These are phyloP conservation scores for Papilio aristodemus DNA, from an alignment of 1,140 invertebrate species.

Conservation along the genomic window DNA sequence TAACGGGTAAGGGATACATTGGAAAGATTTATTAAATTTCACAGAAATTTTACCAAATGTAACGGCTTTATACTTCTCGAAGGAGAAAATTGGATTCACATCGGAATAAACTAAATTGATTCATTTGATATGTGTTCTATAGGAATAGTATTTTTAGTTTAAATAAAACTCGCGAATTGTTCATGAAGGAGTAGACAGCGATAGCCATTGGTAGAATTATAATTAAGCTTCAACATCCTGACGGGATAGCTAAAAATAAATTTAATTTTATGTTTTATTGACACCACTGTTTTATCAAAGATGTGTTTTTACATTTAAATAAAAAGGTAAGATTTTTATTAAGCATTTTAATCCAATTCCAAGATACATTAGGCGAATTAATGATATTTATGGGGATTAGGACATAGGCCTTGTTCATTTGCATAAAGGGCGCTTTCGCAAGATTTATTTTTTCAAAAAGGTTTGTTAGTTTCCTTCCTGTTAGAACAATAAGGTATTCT, in stretches of 20 bases:
- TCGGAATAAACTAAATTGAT: conserved; percentile 12
- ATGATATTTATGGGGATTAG: conserved; percentile 3
- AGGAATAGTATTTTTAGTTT: background rate
- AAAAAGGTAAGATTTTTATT: background rate
- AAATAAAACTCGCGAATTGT: background rate
- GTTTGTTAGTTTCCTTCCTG: background rate
- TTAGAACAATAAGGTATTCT: no score
- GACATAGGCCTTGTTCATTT: conserved; percentile 18
- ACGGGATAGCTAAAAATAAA: no score
- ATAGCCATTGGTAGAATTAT: background rate
- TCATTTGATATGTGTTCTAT: conserved; percentile 9
- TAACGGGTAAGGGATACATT: conserved; percentile 32
- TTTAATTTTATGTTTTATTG: background rate
- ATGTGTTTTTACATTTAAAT: background rate
- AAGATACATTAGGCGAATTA: background rate
- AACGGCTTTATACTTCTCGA: no score
- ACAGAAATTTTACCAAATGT: no score
- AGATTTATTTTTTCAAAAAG: conserved; percentile 15
- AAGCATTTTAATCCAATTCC: conserved; percentile 5
- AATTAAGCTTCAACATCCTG: no score
- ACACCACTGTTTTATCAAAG: background rate
- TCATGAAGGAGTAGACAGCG: background rate
- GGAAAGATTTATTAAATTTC: background rate
- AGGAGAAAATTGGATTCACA: conserved; percentile 23
- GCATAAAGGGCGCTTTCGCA: conserved; percentile 8